Evolutionary conservation across 1,140 invertebrate genomes (phyloP).

Genomic region (Zaprionus lachaisei): DNA sequence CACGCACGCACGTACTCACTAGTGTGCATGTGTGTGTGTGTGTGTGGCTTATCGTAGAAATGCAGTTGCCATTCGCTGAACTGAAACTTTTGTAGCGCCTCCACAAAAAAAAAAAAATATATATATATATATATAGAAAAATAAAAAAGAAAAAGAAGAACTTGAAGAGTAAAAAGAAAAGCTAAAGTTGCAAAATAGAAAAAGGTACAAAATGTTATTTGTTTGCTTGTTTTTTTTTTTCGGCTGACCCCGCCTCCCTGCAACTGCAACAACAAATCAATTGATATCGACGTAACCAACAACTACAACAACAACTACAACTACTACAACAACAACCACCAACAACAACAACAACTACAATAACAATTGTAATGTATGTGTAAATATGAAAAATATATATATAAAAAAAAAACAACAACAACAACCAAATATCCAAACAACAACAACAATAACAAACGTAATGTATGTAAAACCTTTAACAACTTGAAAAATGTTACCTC

Average conservation of each 20-base stretch:
- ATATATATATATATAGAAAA: neutral
- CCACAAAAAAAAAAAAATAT: neutral
- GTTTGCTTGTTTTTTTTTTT: conserved; percentile 69
- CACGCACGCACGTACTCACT: neutral
- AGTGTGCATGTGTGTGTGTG: conserved; percentile 1
- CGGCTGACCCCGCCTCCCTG: conserved; percentile 62
- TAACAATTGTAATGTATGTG: conserved; percentile 22
- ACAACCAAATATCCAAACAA: conserved; percentile 17
- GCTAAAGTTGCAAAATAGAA: conserved; percentile 13
- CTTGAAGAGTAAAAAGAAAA: neutral
- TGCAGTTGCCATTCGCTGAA: conserved; percentile 31
- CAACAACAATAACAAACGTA: conserved; percentile 37
- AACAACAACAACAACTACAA: conserved; percentile 16
- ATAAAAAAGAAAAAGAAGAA: neutral
- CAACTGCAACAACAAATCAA: conserved; percentile 57
- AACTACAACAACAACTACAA: conserved; percentile 21
- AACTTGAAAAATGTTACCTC: conserved; percentile 21
- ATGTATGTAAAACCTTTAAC: conserved; percentile 40
- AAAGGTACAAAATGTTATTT: conserved; percentile 72
- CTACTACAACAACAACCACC: conserved; percentile 16
- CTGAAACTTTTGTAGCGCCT: conserved; percentile 36
- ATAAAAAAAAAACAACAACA: conserved; percentile 11
- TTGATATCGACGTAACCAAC: conserved; percentile 62
- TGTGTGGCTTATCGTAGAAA: conserved; percentile 14
- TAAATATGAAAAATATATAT: conserved; percentile 22